Conservation (phyloP, 2,113 vertebrate genomes). For the Leptodactylus fuscus region DNA sequence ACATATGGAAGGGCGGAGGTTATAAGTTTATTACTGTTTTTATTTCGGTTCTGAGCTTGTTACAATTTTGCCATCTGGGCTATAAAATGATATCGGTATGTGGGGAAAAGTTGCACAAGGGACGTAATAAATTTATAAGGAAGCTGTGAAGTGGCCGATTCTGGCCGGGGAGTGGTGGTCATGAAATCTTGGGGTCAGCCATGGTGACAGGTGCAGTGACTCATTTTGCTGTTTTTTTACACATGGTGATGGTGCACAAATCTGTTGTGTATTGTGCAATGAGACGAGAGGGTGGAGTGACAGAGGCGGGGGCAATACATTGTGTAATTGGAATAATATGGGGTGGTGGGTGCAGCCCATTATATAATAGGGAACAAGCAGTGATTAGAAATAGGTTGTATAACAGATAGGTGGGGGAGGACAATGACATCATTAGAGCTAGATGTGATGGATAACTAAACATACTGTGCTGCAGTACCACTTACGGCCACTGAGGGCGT, state of each 20-base stretch:
- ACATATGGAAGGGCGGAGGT: background rate
- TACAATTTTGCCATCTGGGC: background rate
- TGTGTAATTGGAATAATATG: background rate
- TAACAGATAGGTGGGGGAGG: background rate
- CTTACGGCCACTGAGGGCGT: background rate
- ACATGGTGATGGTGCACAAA: background rate
- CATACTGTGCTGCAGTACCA: background rate
- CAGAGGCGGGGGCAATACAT: background rate
- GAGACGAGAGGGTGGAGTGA: background rate
- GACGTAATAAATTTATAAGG: background rate
- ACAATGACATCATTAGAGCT: background rate
- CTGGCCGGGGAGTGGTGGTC: background rate
- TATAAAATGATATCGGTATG: background rate
- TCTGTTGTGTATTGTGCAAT: slow-evolving; percentile 6
- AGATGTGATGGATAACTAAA: background rate
- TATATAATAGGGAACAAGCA: background rate
- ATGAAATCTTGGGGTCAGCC: background rate
- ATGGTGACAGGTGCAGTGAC: background rate
- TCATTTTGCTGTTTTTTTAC: background rate
- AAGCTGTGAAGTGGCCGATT: background rate
- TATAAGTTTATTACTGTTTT: background rate
- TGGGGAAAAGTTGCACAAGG: background rate
- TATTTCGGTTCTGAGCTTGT: background rate
- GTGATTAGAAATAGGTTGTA: background rate
- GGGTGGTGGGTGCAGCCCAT: background rate